A percentile compares a stretch with the other conserved stretches of the same genome.
These are phyloP conservation scores for Aix galericulata DNA, from an alignment of 2,113 vertebrate species.

Conservation along the genomic window DNA sequence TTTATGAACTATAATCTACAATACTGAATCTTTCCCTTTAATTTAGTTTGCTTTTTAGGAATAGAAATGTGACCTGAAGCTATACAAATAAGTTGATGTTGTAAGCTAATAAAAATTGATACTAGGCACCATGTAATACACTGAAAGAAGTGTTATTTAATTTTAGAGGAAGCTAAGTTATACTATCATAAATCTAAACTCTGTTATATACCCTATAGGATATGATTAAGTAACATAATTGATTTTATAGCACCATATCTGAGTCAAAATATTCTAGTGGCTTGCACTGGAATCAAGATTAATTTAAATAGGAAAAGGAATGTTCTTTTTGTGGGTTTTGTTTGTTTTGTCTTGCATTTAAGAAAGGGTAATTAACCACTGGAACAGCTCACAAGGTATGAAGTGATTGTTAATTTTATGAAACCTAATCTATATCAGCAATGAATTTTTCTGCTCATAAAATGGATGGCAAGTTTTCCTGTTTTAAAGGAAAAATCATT, in stretches of 20 bases:
- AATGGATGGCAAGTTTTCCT: background rate
- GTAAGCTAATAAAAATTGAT: background rate
- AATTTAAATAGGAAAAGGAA: background rate
- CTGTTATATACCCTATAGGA: background rate
- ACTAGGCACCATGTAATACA: background rate
- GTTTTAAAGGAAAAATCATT: background rate
- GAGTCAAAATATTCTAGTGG: background rate
- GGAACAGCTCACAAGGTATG: background rate
- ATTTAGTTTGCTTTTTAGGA: background rate
- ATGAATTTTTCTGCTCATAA: background rate
- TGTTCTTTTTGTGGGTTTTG: background rate
- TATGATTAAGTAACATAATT: background rate
- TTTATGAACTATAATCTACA: background rate
- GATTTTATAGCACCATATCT: background rate
- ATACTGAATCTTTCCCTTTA: background rate
- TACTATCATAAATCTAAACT: background rate
- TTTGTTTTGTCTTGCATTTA: background rate
- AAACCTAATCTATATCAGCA: background rate
- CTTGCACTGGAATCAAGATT: background rate
- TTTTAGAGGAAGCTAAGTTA: too few relatives aligned
- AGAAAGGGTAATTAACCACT: background rate
- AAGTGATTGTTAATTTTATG: background rate
- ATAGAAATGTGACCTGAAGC: background rate
- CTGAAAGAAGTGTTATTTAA: background rate
- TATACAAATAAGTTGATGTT: background rate